Evolutionary conservation across 2,888 invertebrate genomes (phyloP), one percentile per base, ranked within the genome.

Genomic region (Pammene fasciana): DNA sequence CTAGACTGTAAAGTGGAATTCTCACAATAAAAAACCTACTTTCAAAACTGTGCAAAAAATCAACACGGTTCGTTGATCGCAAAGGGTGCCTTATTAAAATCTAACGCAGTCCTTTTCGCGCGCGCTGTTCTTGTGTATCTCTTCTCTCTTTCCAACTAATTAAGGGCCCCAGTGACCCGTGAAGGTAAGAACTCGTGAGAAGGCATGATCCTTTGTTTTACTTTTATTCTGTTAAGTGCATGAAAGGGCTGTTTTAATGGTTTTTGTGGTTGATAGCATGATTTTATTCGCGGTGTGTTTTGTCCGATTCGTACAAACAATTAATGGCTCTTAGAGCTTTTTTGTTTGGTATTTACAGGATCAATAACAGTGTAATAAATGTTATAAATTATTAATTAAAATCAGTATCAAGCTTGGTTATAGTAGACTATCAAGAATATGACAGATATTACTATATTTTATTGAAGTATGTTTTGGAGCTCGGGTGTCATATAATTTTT

Each of bases 141-240:
- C 72, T 65, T 86, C 84, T 78, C 82, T 74, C 66, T 86, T 79
- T 79, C 54, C 67, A 81, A 72, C 74, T 90, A 91, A 90, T 91
- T 91, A 90, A 91, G 84, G 85, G 86, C 82, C 81, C 86, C 75
- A 80, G 86, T 86, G 89, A 88, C 89, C 88, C 87, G 84, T 80
- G 78, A 83, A 86, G 82, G 84, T 81, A 82, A 83, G 80, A 86
- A 84, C 83, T 81, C 83, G 84, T 85, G 82, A 86, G 84, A 84
- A 88, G 89, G 82, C 87, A 81, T 87, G 87, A 87, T 86, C 85
- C 83, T 85, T 91, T 91, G 88, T 91, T 84, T 90, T 86, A 86
- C 86, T 86, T 79, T 85, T 75, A 75, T 71, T 76, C 80, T 82
- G 78, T 81, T 72, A 76, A 84, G 83, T 81, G 81, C 80, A 76